A percentile compares a stretch with the other conserved stretches of the same genome.
These are phyloP conservation scores for Calidris pugnax DNA, from an alignment of 2,113 vertebrate species.

Conservation along the genomic window DNA sequence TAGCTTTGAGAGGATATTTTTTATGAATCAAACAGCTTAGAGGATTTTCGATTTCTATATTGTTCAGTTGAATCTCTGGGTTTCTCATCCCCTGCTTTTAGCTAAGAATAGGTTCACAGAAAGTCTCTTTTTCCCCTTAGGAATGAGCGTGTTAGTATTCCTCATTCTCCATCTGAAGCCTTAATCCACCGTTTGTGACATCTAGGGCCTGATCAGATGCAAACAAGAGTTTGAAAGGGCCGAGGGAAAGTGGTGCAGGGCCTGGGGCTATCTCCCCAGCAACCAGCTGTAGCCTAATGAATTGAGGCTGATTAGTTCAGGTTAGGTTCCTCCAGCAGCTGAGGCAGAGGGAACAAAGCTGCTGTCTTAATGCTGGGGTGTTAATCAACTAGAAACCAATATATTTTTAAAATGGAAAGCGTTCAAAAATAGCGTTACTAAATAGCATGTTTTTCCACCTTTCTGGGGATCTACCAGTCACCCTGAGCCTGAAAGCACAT, in stretches of 20 bases:
- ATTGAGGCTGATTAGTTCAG: slow-evolving; percentile 65
- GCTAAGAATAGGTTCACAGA: background rate
- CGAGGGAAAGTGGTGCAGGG: background rate
- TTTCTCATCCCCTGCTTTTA: background rate
- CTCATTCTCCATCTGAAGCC: slow-evolving; percentile 24
- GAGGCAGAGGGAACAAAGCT: slow-evolving; percentile 48
- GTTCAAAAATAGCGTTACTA: background rate
- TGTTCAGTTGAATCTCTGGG: background rate
- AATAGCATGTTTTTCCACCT: background rate
- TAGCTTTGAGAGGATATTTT: background rate
- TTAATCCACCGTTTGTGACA: slow-evolving; percentile 48
- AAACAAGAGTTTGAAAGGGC: slow-evolving; percentile 37
- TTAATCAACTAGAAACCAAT: slow-evolving; percentile 28
- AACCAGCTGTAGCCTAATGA: slow-evolving; percentile 49
- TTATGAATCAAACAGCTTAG: background rate
- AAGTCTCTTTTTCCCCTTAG: background rate
- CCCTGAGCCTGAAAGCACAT: background rate
- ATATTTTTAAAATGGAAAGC: background rate
- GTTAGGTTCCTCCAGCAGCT: slow-evolving; percentile 56
- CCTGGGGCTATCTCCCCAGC: slow-evolving; percentile 56
- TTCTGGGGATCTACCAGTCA: background rate
- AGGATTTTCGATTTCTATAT: background rate
- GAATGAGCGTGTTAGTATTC: background rate
- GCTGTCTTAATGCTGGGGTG: background rate
- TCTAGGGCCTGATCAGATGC: slow-evolving; percentile 8